Conservation (phyloP, 2,797 vertebrate species). For the Pelobates cultripes region DNA sequence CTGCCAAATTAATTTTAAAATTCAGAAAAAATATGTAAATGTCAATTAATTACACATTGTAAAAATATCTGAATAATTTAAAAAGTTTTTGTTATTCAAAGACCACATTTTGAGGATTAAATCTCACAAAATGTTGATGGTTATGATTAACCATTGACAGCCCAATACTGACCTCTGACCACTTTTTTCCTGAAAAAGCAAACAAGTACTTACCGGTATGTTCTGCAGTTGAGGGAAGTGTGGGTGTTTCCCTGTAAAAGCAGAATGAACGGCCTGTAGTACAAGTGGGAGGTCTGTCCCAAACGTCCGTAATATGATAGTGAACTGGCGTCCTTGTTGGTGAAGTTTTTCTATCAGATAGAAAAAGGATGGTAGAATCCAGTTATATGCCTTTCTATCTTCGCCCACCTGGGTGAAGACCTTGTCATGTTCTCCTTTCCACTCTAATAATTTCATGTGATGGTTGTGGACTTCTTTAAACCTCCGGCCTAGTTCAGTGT, state of each 20-base stretch:
- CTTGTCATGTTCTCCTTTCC: conserved; percentile 73
- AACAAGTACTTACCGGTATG: conserved; percentile 69
- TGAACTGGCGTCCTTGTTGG: conserved; percentile 72
- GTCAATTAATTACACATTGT: too few species aligned
- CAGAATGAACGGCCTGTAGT: conserved; percentile 69
- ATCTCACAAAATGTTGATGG: too few species aligned
- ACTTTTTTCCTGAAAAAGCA: neutral
- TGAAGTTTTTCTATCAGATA: conserved; percentile 77
- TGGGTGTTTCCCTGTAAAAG: conserved; percentile 80
- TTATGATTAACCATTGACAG: too few species aligned
- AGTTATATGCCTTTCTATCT: conserved; percentile 76
- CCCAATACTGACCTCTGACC: too few species aligned
- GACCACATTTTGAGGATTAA: too few species aligned
- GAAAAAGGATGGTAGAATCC: conserved; percentile 89
- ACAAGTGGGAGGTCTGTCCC: conserved; percentile 78
- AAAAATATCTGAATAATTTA: too few species aligned
- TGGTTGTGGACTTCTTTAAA: conserved; percentile 74
- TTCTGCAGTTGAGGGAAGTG: conserved; percentile 79
- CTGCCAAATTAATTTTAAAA: too few species aligned
- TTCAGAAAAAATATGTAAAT: too few species aligned
- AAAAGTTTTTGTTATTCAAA: too few species aligned
- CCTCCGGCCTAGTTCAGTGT: conserved; percentile 63
- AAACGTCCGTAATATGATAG: conserved; percentile 83
- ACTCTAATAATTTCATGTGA: conserved; percentile 79
- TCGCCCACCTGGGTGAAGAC: conserved; percentile 75